phyloP scores from a whole-genome alignment of 92 coral and sea anemone species.

The Micromussa lordhowensis region DNA sequence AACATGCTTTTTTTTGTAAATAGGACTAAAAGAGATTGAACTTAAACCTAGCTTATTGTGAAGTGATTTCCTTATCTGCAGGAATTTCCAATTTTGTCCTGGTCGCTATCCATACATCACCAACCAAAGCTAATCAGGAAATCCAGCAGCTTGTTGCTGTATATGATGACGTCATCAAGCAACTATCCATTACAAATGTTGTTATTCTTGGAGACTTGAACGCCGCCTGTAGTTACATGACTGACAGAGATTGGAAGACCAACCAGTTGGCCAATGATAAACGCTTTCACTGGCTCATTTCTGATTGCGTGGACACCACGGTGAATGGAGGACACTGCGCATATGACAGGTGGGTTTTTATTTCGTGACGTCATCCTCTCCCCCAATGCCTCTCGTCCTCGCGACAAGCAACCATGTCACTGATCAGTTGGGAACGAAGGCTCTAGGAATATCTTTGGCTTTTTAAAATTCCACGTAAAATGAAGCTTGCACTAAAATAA shows the following conservation, averaged over 20 bases:
- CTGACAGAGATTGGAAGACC: conserved; percentile 79
- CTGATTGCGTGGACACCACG: conserved; percentile 92
- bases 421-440: not conserved
- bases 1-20: not conserved
- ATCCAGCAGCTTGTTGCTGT: conserved; percentile 83
- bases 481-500: too few species aligned
- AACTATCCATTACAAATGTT: conserved; percentile 80
- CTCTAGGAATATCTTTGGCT: not conserved
- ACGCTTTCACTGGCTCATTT: conserved; percentile 91
- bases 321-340: conserved; percentile 85
- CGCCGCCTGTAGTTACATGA: conserved; percentile 90
- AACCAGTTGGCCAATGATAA: conserved; percentile 84
- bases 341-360: conserved; percentile 80
- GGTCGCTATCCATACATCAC: conserved; percentile 92
- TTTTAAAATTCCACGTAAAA: not conserved
- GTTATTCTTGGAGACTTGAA: conserved; percentile 93
- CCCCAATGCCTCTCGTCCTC: not conserved
- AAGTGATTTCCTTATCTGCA: conserved; percentile 1
- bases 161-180: conserved; percentile 85
- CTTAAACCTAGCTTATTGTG: not conserved
- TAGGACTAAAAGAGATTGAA: too few species aligned
- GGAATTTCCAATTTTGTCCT: conserved; percentile 76
- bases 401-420: not conserved
- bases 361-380: not conserved
- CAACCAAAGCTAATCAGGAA: conserved; percentile 79